A percentile compares a stretch with the other conserved stretches of the same genome.
Evolutionary conservation across 2,888 invertebrate species (phyloP).

Genomic region (Cremastobaeus sp.): DNA sequence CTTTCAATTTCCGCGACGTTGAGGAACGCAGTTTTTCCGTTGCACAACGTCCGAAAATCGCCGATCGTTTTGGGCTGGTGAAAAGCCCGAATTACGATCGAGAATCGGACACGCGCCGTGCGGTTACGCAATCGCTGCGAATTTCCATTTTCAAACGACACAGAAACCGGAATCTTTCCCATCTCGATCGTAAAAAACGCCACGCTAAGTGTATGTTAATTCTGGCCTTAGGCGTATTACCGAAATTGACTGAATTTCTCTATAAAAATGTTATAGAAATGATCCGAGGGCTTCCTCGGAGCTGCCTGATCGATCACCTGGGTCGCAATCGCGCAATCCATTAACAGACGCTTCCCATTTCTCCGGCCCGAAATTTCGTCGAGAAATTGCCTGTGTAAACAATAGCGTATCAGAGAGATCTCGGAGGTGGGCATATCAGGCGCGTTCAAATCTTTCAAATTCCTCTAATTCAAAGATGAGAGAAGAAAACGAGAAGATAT

Average conservation of each 20-base stretch:
- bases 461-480: conserved; percentile 46
- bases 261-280: too few relatives aligned
- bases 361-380: conserved; percentile 24
- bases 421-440: conserved; percentile 13
- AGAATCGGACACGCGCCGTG: background rate
- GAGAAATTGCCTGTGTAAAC: conserved; percentile 17
- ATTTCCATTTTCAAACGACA: conserved; percentile 10
- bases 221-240: too few relatives aligned
- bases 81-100: background rate
- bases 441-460: conserved; percentile 39
- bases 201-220: background rate
- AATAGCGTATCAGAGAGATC: conserved; percentile 33
- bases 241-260: too few relatives aligned
- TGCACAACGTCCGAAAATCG: background rate
- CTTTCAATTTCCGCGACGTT: too few relatives aligned
- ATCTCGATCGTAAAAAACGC: background rate
- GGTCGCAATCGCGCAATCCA: conserved; percentile 13
- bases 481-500: conserved; percentile 23
- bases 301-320: too few relatives aligned
- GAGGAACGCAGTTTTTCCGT: too few relatives aligned
- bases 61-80: background rate
- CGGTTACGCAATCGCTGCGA: background rate
- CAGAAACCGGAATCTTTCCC: background rate
- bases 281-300: too few relatives aligned
- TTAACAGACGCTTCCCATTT: conserved; percentile 18